Percentiles rank a stretch among this genome's conserved stretches.
These are phyloP conservation scores for Heliangelus exortis DNA, from an alignment of 2,797 vertebrate species.

Conservation along the genomic window DNA sequence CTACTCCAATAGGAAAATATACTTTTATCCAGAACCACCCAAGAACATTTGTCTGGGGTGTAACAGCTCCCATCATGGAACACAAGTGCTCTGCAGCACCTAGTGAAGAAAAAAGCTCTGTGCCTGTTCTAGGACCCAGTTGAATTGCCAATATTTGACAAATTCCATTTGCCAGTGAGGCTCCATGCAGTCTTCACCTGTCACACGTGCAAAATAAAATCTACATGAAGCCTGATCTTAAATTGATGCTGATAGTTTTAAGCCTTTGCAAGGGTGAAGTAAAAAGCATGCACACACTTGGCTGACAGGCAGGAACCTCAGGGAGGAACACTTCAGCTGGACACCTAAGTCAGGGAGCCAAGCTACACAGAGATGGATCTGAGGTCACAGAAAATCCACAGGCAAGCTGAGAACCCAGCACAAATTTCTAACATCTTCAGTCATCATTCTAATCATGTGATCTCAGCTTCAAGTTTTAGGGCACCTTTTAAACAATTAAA, in stretches of 20 bases:
- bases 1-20: constrained; percentile 57
- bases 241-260: neutral
- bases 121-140: neutral
- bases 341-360: neutral
- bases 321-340: neutral
- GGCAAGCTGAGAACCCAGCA: neutral
- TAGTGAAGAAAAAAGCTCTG: neutral
- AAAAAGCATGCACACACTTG: neutral
- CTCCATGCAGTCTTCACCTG: neutral
- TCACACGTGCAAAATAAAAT: neutral
- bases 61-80: neutral
- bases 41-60: neutral
- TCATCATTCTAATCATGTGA: neutral
- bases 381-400: neutral
- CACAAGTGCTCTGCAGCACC: fast-evolving
- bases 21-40: constrained; percentile 27
- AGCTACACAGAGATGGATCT: neutral
- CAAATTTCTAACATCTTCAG: neutral
- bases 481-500: constrained; percentile 11
- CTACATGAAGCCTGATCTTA: neutral
- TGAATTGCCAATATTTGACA: neutral
- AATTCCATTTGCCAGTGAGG: neutral
- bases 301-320: neutral
- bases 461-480: neutral
- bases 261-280: neutral